These are phyloP conservation scores for Cryptus armator DNA, from an alignment of 2,888 invertebrate species.

Conservation along the genomic window DNA sequence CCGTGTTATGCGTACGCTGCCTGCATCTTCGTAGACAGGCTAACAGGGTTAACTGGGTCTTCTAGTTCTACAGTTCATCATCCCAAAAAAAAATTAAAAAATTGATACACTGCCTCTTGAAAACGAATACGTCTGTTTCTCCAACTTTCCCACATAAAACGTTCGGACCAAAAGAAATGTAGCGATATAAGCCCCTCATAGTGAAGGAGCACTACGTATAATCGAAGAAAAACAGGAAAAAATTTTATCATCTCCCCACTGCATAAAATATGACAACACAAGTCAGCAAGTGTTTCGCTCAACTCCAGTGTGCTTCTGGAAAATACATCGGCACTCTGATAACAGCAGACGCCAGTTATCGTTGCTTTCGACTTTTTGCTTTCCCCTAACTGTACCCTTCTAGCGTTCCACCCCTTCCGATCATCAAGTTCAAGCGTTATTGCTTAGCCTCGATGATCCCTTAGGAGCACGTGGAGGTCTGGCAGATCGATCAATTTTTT, in stretches of 20 bases:
- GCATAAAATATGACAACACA: not conserved
- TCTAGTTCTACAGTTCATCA: not conserved
- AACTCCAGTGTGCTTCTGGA: not conserved
- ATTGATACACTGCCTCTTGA: not conserved
- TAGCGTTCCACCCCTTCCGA: not conserved
- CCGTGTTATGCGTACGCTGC: not conserved
- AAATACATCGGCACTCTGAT: not conserved
- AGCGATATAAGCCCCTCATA: not conserved
- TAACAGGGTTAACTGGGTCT: not conserved
- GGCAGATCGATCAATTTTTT: slow-evolving; percentile 8
- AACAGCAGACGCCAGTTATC: not conserved
- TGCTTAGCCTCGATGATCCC: not conserved
- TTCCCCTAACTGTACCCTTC: not conserved
- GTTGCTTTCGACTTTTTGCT: not conserved
- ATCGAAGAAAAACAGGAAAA: not conserved
- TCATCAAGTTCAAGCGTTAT: not conserved
- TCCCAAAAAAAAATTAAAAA: not conserved
- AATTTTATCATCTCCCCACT: not conserved
- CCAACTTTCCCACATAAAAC: not conserved
- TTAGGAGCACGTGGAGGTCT: not conserved
- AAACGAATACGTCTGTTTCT: not conserved
- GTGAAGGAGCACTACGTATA: not conserved
- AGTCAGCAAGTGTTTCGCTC: not conserved
- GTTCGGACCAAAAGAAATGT: not conserved
- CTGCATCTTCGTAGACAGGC: not conserved